Percentiles rank a stretch among this genome's conserved stretches.
phyloP scores from a whole-genome alignment of 2,797 vertebrate genomes.

The Chiloscyllium punctatum region DNA sequence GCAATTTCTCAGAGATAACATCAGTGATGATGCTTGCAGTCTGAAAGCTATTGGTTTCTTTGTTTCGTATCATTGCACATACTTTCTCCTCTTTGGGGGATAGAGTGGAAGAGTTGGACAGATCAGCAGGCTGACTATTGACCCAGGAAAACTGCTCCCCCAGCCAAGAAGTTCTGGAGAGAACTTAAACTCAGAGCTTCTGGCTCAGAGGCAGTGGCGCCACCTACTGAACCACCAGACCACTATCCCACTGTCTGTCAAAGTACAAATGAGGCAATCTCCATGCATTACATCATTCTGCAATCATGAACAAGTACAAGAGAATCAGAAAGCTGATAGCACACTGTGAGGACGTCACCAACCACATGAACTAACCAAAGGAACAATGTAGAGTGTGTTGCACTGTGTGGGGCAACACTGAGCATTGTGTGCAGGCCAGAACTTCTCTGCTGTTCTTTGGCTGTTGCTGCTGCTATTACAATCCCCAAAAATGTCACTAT shows the following conservation, averaged over 20 bases:
- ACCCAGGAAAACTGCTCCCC: background rate
- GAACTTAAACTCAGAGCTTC: background rate
- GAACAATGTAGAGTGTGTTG: background rate
- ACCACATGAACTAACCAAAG: background rate
- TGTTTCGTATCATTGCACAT: background rate
- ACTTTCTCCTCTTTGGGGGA: background rate
- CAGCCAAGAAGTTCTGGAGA: background rate
- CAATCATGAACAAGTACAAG: background rate
- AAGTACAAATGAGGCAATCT: background rate
- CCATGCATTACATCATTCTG: background rate
- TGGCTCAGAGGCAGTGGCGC: too few species aligned
- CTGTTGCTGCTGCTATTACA: background rate
- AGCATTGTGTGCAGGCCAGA: background rate
- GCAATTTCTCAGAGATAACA: background rate
- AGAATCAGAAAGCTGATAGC: background rate
- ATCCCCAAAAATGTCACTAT: background rate
- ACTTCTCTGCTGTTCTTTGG: too few species aligned
- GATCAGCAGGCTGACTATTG: background rate
- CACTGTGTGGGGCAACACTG: background rate
- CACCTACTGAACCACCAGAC: too few species aligned
- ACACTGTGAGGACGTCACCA: background rate
- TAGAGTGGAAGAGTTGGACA: background rate
- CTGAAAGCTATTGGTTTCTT: background rate
- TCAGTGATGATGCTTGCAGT: background rate
- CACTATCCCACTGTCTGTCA: background rate